Evolutionary conservation across 2,888 invertebrate species (phyloP), one percentile per base, ranked within the genome.

Genomic region (Cheilosia pagana): DNA sequence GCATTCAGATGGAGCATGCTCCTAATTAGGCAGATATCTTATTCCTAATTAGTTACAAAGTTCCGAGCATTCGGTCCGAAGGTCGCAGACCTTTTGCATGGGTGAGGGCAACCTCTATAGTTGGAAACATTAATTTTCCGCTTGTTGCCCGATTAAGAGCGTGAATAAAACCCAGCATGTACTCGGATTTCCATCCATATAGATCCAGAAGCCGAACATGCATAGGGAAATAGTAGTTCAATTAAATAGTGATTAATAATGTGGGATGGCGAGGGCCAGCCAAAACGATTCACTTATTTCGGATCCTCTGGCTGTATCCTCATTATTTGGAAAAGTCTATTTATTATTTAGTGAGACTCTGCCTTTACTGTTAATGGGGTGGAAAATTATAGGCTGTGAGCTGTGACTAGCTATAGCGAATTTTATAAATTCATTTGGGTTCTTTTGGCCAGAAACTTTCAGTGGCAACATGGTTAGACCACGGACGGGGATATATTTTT

Each of bases 191-290:
- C 48, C 71, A 71, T 71, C 28, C 48, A 63, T 28, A 7, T 28
- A 63, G 39, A 7, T 28, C 8, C 28, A 70, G 31, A 45, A 52
- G 45, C 62, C 70, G 65, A 8, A 10, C 65, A 67, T 45, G 48
- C 60, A 57, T 60, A 75, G 65, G 23, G 71, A 63, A 76, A 82
- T 77, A 60, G 82, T 82, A 53, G 82, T 77, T 62, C 82, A 77
- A 82, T 82, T 82, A 72, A 72, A 71, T 62, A 72, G 57, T 82
- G 82, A 82, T 82, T 82, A 72, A 82, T 82, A 77, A 82, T 72
- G 50, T 52, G 62, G 67, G 71, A 50, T 67, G 43, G 76, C 65
- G 67, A 55, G 39, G n/a, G 52, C 48, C 25, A 28, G 57, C 48
- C 35, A 35, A 52, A 55, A n/a, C 16, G 55, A 28, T 70, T 70